Evolutionary conservation across 2,113 vertebrate species (phyloP), one percentile per base, ranked within the genome.

Genomic region (Agapornis roseicollis): DNA sequence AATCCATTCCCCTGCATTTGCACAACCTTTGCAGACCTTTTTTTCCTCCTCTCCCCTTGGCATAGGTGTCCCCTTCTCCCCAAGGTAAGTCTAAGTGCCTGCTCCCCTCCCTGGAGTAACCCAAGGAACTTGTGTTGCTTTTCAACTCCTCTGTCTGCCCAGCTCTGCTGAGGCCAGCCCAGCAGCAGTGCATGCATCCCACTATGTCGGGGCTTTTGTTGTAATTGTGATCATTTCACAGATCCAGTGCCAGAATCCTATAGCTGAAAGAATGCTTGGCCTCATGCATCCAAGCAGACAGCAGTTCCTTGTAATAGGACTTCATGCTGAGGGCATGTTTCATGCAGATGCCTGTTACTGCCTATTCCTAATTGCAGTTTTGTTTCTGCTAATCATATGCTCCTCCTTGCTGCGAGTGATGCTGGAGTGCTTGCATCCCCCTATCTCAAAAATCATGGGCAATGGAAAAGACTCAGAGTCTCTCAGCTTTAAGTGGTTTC

Each of bases 151-250:
- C 3, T 1, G 5, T 29, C 69, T 24, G 44, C 8, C 58, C 49
- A 80, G 42, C 71, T 74, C 50, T 66, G 27, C 73, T 70, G 65
- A n/a, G 46, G 20, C 49, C 52, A 63, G 73, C 71, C 72, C 41
- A 41, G 1, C 1, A 0, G 33, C 1, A 0, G 31, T 46, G n/a
- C 4, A 2, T 41, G 29, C 1, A 0, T 58, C 47, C 39, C 5
- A 0, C 37, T 0, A 0, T 56, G 4, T 41, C n/a, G 2, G 0
- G 46, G 37, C 52, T 80, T 93, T 74, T 78, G 42, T 53, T 83
- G 29, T 58, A 55, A 44, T 13, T 6, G 2, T 22, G 78, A 64
- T 63, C 0, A 1, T 86, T 86, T 90, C 80, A 11, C 65, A 79
- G n/a, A 76, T 23, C 42, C 2, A 1, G 39, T 93, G 94, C 94